These are phyloP conservation scores for Epistrophe grossulariae DNA, from an alignment of 2,888 invertebrate genomes.

Conservation along the genomic window DNA sequence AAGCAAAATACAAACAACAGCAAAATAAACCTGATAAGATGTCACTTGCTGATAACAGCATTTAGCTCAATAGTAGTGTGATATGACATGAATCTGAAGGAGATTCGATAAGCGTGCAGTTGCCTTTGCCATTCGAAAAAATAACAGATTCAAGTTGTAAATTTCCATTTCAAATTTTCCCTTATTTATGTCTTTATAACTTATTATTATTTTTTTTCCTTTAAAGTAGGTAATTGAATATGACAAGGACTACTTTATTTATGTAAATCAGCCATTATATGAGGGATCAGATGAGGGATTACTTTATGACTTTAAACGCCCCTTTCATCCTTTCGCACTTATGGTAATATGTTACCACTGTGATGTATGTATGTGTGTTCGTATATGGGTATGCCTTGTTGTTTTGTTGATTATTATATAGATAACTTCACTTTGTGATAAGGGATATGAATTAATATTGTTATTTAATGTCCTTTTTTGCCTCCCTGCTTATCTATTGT, in stretches of 20 bases:
- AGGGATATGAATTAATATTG: constrained; percentile 47
- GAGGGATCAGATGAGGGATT: constrained; percentile 46
- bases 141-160: background rate
- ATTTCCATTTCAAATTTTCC: background rate
- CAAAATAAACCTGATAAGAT: constrained; percentile 61
- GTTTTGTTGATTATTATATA: background rate
- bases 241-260: constrained; percentile 65
- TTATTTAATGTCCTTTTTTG: constrained; percentile 46
- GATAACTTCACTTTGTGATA: constrained; percentile 59
- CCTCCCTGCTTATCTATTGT: background rate
- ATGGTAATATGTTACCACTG: background rate
- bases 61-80: background rate
- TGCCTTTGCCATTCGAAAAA: background rate
- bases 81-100: constrained; percentile 60
- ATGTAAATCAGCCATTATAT: constrained; percentile 45
- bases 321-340: constrained; percentile 61
- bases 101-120: constrained; percentile 28
- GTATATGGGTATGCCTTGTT: background rate
- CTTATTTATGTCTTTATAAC: background rate
- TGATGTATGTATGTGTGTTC: background rate
- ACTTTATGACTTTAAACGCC: constrained; percentile 61
- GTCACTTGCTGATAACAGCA: constrained; percentile 68
- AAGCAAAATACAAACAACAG: constrained; percentile 13
- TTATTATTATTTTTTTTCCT: background rate
- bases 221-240: background rate